phyloP scores from a whole-genome alignment of 2,888 invertebrate genomes.

The Acleris emargana region DNA sequence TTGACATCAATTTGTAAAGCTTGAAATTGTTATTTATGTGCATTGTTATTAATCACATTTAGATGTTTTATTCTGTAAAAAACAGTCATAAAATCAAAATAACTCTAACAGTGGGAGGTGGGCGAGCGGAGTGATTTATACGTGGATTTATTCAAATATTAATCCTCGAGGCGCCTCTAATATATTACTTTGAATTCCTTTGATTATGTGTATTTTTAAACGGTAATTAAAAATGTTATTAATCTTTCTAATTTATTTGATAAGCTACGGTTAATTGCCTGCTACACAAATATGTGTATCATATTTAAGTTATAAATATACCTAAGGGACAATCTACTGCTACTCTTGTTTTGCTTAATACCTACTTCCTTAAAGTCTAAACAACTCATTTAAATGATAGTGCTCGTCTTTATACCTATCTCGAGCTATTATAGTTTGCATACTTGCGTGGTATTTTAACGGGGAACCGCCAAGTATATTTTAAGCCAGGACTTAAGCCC shows the following conservation, averaged over 20 bases:
- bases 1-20: slow-evolving; percentile 36
- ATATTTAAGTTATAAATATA: too few species aligned
- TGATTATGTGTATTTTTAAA: slow-evolving; percentile 45
- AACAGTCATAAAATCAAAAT: slow-evolving; percentile 55
- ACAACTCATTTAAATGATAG: too few species aligned
- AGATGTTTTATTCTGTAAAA: slow-evolving; percentile 50
- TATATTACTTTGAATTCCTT: slow-evolving; percentile 45
- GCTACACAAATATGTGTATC: background rate
- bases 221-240: slow-evolving; percentile 41
- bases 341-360: too few species aligned
- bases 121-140: slow-evolving; percentile 62
- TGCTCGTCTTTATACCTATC: too few species aligned
- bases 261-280: slow-evolving; percentile 4
- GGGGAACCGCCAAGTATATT: slow-evolving; percentile 6
- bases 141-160: slow-evolving; percentile 56
- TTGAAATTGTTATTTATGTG: slow-evolving; percentile 29
- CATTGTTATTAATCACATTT: slow-evolving; percentile 23
- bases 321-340: too few species aligned
- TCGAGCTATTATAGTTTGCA: background rate
- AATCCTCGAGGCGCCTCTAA: slow-evolving; percentile 53
- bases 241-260: slow-evolving; percentile 18
- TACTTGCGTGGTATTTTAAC: background rate
- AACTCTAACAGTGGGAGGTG: slow-evolving; percentile 65
- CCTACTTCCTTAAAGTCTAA: too few species aligned
- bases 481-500: slow-evolving; percentile 48